Evolutionary conservation across 92 coral and sea anemone species (phyloP).

Genomic region (Palythoa grandis): DNA sequence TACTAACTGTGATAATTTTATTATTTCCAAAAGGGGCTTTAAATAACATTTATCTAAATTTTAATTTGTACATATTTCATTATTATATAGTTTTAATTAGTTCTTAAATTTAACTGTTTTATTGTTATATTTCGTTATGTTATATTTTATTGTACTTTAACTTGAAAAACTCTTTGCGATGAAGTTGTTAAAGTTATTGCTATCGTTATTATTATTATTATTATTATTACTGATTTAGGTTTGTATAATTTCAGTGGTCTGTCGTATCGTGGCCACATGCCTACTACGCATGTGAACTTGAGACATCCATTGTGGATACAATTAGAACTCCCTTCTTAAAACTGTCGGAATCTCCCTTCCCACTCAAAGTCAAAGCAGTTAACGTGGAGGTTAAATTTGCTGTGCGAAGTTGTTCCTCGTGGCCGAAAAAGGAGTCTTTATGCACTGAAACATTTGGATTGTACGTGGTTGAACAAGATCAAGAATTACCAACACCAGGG

Average conservation of each 20-base stretch:
- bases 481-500: neutral
- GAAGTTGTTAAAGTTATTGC: neutral
- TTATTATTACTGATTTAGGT: neutral
- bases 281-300: neutral
- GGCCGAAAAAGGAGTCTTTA: neutral
- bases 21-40: no score
- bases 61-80: no score
- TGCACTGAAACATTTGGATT: slow-evolving; percentile 10
- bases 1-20: no score
- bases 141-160: no score
- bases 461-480: slow-evolving; percentile 9
- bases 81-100: no score
- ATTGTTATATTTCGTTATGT: no score
- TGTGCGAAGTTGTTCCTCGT: slow-evolving; percentile 13
- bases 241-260: slow-evolving; percentile 9
- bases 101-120: no score
- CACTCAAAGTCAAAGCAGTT: neutral
- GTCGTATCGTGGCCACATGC: neutral
- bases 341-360: neutral
- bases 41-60: no score
- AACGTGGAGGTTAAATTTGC: slow-evolving; percentile 5
- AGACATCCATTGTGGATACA: neutral
- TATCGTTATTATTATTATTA: neutral
- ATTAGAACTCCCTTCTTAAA: slow-evolving; percentile 22
- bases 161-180: no score